phyloP scores from a whole-genome alignment of 2,888 invertebrate genomes.

The Muschampia plurimacula region DNA sequence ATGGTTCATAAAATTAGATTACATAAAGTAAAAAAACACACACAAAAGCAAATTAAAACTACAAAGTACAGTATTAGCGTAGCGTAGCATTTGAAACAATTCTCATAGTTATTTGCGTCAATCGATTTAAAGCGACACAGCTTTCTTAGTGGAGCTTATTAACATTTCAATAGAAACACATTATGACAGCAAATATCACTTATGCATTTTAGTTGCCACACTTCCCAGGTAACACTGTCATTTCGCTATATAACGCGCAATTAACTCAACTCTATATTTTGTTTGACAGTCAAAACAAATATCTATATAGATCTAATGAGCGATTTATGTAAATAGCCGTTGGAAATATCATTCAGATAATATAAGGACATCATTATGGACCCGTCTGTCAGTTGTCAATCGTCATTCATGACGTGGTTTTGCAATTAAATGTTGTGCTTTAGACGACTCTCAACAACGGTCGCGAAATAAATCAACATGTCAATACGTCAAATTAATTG shows the following conservation, averaged over 20 bases:
- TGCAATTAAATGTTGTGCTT: slow-evolving; percentile 46
- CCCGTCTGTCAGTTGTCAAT: slow-evolving; percentile 44
- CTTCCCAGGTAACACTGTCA: too few relatives aligned
- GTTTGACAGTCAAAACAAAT: slow-evolving; percentile 14
- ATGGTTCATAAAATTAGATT: too few relatives aligned
- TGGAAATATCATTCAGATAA: slow-evolving; percentile 3
- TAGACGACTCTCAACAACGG: slow-evolving; percentile 38
- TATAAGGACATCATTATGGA: slow-evolving; percentile 41
- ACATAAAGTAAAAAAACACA: too few relatives aligned
- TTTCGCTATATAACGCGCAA: background rate
- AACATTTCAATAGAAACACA: background rate
- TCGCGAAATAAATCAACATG: slow-evolving; percentile 48
- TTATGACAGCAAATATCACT: background rate
- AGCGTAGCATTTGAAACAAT: too few relatives aligned
- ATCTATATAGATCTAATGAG: background rate
- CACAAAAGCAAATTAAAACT: too few relatives aligned
- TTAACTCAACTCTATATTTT: background rate
- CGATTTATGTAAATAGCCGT: slow-evolving; percentile 24
- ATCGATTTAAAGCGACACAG: background rate
- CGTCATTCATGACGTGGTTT: slow-evolving; percentile 30
- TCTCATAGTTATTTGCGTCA: background rate
- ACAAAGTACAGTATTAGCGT: too few relatives aligned
- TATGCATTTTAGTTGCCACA: background rate
- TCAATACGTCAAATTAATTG: slow-evolving; percentile 53
- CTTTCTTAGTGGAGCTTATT: background rate